These are phyloP conservation scores for Phocides pigmalion DNA, from an alignment of 1,140 invertebrate genomes.

Conservation along the genomic window DNA sequence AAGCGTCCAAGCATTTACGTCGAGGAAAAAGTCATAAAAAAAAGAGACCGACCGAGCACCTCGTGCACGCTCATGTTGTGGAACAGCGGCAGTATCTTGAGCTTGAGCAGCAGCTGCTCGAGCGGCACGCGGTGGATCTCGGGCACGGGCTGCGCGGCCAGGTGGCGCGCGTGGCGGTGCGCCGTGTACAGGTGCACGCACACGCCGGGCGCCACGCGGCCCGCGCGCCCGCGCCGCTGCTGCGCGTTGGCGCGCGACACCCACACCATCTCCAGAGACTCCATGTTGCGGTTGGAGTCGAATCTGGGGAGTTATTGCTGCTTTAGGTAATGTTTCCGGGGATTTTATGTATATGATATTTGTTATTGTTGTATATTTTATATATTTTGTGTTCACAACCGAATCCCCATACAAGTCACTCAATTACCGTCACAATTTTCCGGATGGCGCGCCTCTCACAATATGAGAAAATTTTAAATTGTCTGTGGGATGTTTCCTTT, in stretches of 20 bases:
- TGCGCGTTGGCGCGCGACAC: slow-evolving; percentile 91
- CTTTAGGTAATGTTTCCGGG: too few species aligned
- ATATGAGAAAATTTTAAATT: slow-evolving; percentile 32
- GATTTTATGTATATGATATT: too few species aligned
- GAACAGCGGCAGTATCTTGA: slow-evolving; percentile 92
- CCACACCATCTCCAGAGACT: slow-evolving; percentile 91
- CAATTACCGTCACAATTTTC: slow-evolving; percentile 29
- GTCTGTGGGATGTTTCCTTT: slow-evolving; percentile 16
- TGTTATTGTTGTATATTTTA: too few species aligned
- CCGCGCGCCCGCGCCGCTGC: slow-evolving; percentile 93
- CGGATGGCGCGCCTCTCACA: slow-evolving; percentile 10
- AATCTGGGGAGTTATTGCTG: too few species aligned
- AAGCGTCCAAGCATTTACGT: too few species aligned
- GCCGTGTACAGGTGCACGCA: slow-evolving; percentile 92
- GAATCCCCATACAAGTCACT: slow-evolving; percentile 11
- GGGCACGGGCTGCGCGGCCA: slow-evolving; percentile 88
- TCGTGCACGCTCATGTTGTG: slow-evolving; percentile 87
- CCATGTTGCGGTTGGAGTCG: slow-evolving; percentile 93
- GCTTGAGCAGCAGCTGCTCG: slow-evolving; percentile 94
- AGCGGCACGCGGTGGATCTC: slow-evolving; percentile 94
- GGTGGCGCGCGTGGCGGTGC: slow-evolving; percentile 85
- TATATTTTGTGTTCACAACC: neutral
- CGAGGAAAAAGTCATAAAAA: too few species aligned
- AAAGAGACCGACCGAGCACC: slow-evolving; percentile 84
- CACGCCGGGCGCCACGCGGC: slow-evolving; percentile 94